A percentile compares a stretch with the other conserved stretches of the same genome.
Conservation (phyloP, 2,888 invertebrate genomes). For the Watsonalla cultraria region DNA sequence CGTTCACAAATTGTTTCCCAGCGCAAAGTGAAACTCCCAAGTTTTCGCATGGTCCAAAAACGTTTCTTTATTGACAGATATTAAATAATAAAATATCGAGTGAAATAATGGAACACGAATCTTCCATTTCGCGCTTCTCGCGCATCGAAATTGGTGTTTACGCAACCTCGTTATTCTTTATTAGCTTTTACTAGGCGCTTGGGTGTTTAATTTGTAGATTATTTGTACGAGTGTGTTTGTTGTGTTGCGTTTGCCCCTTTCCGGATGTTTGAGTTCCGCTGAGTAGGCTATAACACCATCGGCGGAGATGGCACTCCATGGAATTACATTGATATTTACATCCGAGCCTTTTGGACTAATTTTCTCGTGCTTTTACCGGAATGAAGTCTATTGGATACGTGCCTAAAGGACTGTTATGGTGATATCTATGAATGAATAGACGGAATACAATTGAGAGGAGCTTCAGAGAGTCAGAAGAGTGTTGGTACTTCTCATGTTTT, state of each 20-base stretch:
- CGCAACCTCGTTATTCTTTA: conserved; percentile 3
- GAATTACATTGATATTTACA: not conserved
- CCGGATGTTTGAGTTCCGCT: conserved; percentile 1
- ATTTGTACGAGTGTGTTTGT: not conserved
- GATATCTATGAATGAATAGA: no score
- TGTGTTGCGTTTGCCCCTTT: conserved; percentile 2
- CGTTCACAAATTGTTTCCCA: not conserved
- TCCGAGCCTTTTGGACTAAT: not conserved
- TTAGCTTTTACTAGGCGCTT: conserved; percentile 1
- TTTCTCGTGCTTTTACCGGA: not conserved
- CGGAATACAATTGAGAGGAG: no score
- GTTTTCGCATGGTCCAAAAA: not conserved
- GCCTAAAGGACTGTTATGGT: no score
- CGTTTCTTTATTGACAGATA: conserved; percentile 6
- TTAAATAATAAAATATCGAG: conserved; percentile 14
- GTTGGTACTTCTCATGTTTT: no score
- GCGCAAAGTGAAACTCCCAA: not conserved
- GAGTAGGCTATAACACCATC: not conserved
- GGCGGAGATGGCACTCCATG: not conserved
- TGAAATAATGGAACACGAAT: conserved; percentile 14
- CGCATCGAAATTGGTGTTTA: conserved; percentile 9
- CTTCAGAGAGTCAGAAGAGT: no score
- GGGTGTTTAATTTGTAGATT: conserved; percentile 4
- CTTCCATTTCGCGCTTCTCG: conserved; percentile 9
- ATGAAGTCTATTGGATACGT: not conserved